Evolutionary conservation across 2,113 vertebrate species (phyloP), one percentile per base, ranked within the genome.

Genomic region (Mohoua ochrocephala): DNA sequence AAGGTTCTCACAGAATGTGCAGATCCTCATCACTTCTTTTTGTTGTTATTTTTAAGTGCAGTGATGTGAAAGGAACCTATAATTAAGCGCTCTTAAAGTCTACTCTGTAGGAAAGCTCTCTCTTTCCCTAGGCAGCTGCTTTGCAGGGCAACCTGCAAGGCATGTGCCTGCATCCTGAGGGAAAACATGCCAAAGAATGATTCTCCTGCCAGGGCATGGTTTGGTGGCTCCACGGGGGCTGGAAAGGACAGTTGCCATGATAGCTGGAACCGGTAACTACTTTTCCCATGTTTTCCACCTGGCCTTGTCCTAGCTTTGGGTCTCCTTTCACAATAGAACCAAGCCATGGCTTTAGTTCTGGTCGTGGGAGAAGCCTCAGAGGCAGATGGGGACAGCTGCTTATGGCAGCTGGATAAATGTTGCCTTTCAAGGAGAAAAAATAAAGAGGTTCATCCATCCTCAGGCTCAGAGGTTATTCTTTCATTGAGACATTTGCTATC

Each of bases 1-100:
- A 79, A 82, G 23, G 2, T 75, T 92, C 12, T 88, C 27, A 17
- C 13, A 77, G 67, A 30, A 59, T 4, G 2, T 54, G 31, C 30
- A 22, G 0, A 0, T 70, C 74, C 21, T 89, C 23, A 42, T 3
- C 9, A 3, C 15, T 79, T 60, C 1, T 64, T 64, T 75, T 79
- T 50, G 41, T 33, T 49, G 16, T 39, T 87, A 10, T 30, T 53
- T 87, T 61, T n/a, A 92, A 79, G 14, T 47, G 13, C 17, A 44
- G 30, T 24, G 37, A 83, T 64, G 4, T 44, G 28, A 76, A 91
- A 65, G 22, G 10, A 79, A 27, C 11, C 6, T 37, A 30, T 5
- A 4, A 23, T 21, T n/a, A 60, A 67, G 10, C 37, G 30, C 13
- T 88, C 28, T 77, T 41, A 1, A 76, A 73, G 7, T 50, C 61